phyloP scores from a whole-genome alignment of 1,140 invertebrate genomes.

The Periplaneta americana region DNA sequence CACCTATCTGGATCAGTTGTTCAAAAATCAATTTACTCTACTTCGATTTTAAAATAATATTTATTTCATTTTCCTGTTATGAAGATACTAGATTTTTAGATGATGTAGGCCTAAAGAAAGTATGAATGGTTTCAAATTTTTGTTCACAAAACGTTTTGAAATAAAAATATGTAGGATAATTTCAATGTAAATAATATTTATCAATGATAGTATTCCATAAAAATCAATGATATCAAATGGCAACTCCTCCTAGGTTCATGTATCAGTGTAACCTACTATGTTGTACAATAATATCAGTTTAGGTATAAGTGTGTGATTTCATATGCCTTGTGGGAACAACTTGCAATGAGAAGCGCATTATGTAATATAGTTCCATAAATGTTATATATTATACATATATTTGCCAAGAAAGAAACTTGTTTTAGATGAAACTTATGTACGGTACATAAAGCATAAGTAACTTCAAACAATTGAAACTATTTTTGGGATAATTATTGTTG shows the following conservation, averaged over 20 bases:
- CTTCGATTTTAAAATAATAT: too few species aligned
- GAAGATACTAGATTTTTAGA: too few species aligned
- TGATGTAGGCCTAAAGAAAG: too few species aligned
- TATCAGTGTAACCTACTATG: background rate
- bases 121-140: too few species aligned
- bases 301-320: background rate
- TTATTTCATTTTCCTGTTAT: too few species aligned
- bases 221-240: background rate
- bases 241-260: background rate
- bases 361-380: background rate
- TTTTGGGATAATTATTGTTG: background rate
- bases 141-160: too few species aligned
- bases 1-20: too few species aligned
- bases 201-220: too few species aligned
- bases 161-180: too few species aligned
- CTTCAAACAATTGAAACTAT: background rate
- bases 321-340: background rate
- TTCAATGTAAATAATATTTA: too few species aligned
- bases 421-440: background rate
- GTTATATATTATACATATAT: background rate
- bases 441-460: background rate
- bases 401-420: background rate
- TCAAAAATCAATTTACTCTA: too few species aligned
- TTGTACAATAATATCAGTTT: background rate
- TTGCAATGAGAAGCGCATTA: background rate